Conservation (phyloP, 1,140 invertebrate species). For the Drosophila repletoides region DNA sequence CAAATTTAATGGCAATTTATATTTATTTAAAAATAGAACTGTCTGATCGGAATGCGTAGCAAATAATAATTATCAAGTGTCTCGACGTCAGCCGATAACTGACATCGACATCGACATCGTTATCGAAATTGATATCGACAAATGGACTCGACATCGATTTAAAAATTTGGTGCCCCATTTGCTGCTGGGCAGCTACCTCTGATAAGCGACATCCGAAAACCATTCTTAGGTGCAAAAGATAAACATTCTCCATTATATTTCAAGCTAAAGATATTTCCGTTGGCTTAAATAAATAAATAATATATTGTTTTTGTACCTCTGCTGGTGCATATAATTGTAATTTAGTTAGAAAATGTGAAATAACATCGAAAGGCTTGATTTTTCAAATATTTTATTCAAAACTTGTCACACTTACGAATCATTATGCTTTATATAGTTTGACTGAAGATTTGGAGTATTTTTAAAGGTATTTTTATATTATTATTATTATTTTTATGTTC, state of each 20-base stretch:
- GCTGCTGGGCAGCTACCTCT: conserved; percentile 6
- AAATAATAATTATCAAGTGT: conserved; percentile 22
- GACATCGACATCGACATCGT: conserved; percentile 5
- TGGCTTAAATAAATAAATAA: not conserved
- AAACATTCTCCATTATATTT: too few species aligned
- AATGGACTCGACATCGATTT: conserved; percentile 3
- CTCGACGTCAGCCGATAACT: conserved; percentile 10
- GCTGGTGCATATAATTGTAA: not conserved
- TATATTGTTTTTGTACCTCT: not conserved
- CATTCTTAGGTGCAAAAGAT: conserved; percentile 1
- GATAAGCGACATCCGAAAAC: conserved; percentile 34
- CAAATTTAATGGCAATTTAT: too few species aligned
- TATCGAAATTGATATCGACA: conserved; percentile 16
- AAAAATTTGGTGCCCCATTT: not conserved
- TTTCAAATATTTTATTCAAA: too few species aligned
- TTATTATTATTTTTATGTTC: too few species aligned
- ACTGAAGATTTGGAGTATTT: too few species aligned
- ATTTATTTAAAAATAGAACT: conserved; percentile 28
- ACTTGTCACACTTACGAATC: too few species aligned
- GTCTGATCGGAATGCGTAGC: conserved; percentile 13
- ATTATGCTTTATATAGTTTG: too few species aligned
- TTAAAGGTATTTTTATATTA: too few species aligned
- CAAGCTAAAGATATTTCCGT: not conserved
- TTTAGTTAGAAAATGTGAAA: too few species aligned
- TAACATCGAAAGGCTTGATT: too few species aligned